A percentile compares a stretch with the other conserved stretches of the same genome.
These are phyloP conservation scores for Holothuria leucospilota DNA, from an alignment of 53 echinoderm and acorn worm species.

Conservation along the genomic window DNA sequence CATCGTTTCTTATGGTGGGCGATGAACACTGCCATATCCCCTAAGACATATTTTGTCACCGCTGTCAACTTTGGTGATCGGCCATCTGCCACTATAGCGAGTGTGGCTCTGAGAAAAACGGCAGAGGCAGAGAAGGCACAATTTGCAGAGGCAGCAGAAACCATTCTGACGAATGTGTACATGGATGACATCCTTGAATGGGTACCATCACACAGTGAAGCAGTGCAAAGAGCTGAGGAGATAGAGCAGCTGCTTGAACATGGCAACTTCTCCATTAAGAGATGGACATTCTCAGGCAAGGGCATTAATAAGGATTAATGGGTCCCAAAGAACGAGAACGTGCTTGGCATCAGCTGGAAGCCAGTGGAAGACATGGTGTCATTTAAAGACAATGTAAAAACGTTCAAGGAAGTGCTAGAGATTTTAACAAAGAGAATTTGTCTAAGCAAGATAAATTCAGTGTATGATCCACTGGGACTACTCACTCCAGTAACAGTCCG, in stretches of 20 bases:
- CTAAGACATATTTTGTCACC: conserved; percentile 61
- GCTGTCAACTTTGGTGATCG: conserved; percentile 66
- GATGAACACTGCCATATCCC: conserved; percentile 19
- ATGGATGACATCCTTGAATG: conserved; percentile 63
- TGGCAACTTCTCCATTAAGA: conserved; percentile 60
- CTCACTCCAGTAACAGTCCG: conserved; percentile 42
- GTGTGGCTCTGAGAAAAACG: conserved; percentile 61
- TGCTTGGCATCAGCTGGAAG: conserved; percentile 55
- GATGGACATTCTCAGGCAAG: conserved; percentile 52
- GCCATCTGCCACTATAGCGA: conserved; percentile 62
- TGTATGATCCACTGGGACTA: conserved; percentile 66
- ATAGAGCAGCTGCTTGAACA: conserved; percentile 51
- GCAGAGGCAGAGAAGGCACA: conserved; percentile 39
- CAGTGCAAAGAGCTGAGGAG: conserved; percentile 33
- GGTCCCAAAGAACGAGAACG: conserved; percentile 57
- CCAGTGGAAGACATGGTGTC: conserved; percentile 43
- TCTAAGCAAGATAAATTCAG: conserved; percentile 53
- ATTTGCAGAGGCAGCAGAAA: conserved; percentile 46
- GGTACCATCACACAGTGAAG: conserved; percentile 23
- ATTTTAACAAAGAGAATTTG: conserved; percentile 62
- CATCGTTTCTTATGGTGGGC: conserved; percentile 60
- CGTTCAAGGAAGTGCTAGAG: conserved; percentile 42
- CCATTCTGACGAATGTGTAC: conserved; percentile 57
- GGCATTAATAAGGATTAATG: conserved; percentile 5
- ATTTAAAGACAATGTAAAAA: conserved; percentile 20